Evolutionary conservation across 2,797 vertebrate species (phyloP).

Genomic region (Loris lydekkerianus): DNA sequence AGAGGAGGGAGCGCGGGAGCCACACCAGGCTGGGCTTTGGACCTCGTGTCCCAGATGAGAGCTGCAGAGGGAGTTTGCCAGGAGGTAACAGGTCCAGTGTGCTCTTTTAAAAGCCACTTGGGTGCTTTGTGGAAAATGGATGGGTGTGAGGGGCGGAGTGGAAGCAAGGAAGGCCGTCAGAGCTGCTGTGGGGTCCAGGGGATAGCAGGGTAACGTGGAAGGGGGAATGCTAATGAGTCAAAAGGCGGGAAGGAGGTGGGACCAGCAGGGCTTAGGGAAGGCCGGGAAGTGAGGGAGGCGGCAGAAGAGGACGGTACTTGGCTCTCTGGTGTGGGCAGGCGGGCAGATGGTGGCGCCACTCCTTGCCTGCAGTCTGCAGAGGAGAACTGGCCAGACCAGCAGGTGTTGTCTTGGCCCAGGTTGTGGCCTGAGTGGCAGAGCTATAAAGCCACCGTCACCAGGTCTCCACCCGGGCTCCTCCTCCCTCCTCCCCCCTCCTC

Average conservation of each 20-base stretch:
- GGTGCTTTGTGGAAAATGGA: neutral
- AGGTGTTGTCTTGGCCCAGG: neutral
- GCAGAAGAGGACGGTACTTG: neutral
- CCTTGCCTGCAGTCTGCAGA: neutral
- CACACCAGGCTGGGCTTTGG: neutral
- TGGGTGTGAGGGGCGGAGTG: neutral
- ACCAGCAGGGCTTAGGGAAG: neutral
- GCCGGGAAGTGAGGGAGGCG: neutral
- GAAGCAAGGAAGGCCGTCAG: neutral
- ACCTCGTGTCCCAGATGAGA: neutral
- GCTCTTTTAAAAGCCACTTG: neutral
- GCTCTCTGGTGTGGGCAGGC: neutral
- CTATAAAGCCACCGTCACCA: neutral
- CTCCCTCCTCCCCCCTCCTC: neutral
- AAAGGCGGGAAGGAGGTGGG: neutral
- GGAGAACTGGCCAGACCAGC: neutral
- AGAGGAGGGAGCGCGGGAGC: neutral
- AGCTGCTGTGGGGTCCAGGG: neutral
- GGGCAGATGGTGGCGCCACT: no score
- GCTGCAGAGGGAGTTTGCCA: fast-evolving
- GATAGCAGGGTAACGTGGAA: neutral
- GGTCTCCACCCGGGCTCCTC: neutral
- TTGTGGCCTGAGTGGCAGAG: neutral
- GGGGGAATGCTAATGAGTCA: neutral
- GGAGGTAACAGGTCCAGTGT: neutral